Conservation (phyloP, 2,797 vertebrate genomes). For the Sebastes minor region DNA sequence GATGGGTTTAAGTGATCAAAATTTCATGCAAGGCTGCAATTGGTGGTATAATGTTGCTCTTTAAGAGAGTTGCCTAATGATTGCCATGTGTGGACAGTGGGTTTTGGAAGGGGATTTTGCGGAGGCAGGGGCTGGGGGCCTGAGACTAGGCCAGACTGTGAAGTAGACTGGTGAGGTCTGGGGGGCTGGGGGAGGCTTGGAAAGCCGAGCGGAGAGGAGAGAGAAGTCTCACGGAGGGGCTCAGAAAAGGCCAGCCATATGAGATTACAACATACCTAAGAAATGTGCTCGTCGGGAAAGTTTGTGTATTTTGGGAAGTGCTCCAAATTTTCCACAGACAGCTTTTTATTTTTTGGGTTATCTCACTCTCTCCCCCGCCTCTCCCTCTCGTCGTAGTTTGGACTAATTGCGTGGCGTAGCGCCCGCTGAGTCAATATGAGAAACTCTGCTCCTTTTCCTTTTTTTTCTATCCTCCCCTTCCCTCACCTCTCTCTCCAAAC, state of each 20-base stretch:
- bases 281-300: conserved; percentile 81
- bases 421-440: conserved; percentile 69
- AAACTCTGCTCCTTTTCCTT: conserved; percentile 67
- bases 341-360: conserved; percentile 81
- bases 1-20: conserved; percentile 85
- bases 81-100: conserved; percentile 82
- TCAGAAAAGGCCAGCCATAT: conserved; percentile 82
- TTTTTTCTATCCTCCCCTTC: conserved; percentile 11
- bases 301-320: conserved; percentile 77
- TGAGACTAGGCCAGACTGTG: conserved; percentile 75
- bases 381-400: conserved; percentile 59
- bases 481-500: conserved; percentile 75
- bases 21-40: conserved; percentile 80
- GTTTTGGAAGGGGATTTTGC: conserved; percentile 76
- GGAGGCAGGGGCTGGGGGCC: conserved; percentile 71
- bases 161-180: conserved; percentile 78
- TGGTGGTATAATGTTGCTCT: conserved; percentile 80
- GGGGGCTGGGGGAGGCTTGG: conserved; percentile 66
- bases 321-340: conserved; percentile 82
- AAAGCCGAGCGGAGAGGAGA: conserved; percentile 75
- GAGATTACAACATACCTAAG: conserved; percentile 84
- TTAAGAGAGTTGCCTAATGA: conserved; percentile 81
- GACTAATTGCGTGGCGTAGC: conserved; percentile 75
- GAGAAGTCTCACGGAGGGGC: conserved; percentile 75
- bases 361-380: conserved; percentile 68